Evolutionary conservation across 2,888 invertebrate species (phyloP).

Genomic region (Aporophyla nigra): DNA sequence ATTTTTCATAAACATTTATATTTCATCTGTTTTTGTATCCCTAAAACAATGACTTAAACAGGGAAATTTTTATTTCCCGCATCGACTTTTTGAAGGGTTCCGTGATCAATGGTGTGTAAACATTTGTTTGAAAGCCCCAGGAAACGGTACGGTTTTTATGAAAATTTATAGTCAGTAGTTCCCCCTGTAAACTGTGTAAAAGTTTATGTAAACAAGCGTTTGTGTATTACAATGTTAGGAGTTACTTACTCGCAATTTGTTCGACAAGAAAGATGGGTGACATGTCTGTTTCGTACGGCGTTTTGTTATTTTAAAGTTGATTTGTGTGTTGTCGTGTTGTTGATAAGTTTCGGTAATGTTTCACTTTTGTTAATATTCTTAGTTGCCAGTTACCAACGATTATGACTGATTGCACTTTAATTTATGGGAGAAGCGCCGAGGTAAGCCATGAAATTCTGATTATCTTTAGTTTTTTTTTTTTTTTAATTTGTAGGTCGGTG

Average conservation of each 20-base stretch:
- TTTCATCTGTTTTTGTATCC: constrained; percentile 18
- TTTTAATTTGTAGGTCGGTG: no score
- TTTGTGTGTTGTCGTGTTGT: not conserved
- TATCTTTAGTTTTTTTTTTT: no score
- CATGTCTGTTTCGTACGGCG: not conserved
- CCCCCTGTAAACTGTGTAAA: constrained; percentile 64
- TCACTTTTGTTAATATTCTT: not conserved
- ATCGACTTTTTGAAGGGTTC: constrained; percentile 63
- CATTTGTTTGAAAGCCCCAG: constrained; percentile 70
- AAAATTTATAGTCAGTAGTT: constrained; percentile 71
- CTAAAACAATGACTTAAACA: constrained; percentile 38
- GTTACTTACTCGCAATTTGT: constrained; percentile 60
- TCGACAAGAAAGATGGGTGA: constrained; percentile 41
- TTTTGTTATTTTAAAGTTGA: constrained; percentile 18
- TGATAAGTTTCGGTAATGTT: not conserved
- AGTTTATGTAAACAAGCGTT: constrained; percentile 66
- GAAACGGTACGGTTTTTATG: constrained; percentile 69
- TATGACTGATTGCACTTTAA: not conserved
- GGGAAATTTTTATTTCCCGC: constrained; percentile 51
- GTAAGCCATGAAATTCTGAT: no score
- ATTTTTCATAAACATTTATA: constrained; percentile 28
- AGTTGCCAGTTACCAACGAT: not conserved
- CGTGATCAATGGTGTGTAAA: constrained; percentile 75
- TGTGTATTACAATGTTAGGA: constrained; percentile 59
- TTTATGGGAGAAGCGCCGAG: no score